A percentile compares a stretch with the other conserved stretches of the same genome.
phyloP scores from a whole-genome alignment of 1,140 invertebrate genomes.

The Drosophila seguyi region DNA sequence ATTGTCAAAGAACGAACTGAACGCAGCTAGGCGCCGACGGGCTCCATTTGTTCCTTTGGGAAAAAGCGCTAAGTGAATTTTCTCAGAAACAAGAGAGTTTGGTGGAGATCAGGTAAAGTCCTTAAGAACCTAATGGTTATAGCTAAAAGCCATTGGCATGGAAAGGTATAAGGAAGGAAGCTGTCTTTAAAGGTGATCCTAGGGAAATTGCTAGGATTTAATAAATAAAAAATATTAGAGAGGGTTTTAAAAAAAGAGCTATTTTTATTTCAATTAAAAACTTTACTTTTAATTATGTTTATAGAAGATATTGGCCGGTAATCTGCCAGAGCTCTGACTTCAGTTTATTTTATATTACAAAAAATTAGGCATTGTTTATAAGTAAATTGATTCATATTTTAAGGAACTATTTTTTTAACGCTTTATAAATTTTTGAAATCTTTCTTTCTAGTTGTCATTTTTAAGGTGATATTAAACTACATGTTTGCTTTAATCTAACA shows the following conservation, averaged over 20 bases:
- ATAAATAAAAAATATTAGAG: background rate
- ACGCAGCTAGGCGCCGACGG: background rate
- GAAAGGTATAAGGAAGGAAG: background rate
- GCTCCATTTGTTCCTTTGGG: background rate
- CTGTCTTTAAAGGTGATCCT: background rate
- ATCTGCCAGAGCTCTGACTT: background rate
- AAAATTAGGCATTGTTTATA: too few species aligned
- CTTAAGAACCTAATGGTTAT: conserved; percentile 7
- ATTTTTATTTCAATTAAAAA: background rate
- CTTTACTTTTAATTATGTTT: background rate
- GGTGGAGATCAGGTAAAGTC: conserved; percentile 11
- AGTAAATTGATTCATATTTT: too few species aligned
- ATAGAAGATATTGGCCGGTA: background rate
- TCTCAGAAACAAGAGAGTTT: background rate
- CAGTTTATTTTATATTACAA: background rate
- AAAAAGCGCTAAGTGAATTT: conserved; percentile 19
- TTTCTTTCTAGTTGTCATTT: too few species aligned
- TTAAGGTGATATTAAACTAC: too few species aligned
- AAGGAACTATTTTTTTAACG: too few species aligned
- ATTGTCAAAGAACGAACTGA: conserved; percentile 35
- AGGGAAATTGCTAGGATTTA: background rate
- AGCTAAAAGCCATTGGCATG: background rate
- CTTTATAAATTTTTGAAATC: too few species aligned
- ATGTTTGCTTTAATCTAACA: too few species aligned
- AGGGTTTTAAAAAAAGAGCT: background rate